Conservation (phyloP, 1,140 invertebrate genomes). For the Lysiphlebus fabarum region DNA sequence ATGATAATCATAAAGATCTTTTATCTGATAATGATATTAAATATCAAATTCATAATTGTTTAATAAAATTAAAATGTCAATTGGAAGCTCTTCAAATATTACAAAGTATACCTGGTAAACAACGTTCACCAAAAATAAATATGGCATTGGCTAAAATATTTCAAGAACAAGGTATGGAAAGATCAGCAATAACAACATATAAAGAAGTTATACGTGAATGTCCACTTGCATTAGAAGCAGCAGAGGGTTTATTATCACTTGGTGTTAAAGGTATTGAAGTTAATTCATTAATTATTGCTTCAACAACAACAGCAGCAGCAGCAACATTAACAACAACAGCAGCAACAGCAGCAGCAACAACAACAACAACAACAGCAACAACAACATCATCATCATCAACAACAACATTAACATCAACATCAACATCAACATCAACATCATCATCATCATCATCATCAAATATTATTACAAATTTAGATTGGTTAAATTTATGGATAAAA, state of each 20-base stretch:
- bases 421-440: too few species aligned
- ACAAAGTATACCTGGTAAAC: constrained; percentile 68
- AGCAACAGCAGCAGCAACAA: too few species aligned
- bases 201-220: constrained; percentile 76
- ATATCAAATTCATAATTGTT: constrained; percentile 71
- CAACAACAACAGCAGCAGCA: too few species aligned
- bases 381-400: too few species aligned
- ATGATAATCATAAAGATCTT: constrained; percentile 54
- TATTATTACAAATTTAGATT: constrained; percentile 55
- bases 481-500: constrained; percentile 70
- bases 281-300: constrained; percentile 63
- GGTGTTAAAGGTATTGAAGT: constrained; percentile 72
- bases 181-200: constrained; percentile 68
- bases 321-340: too few species aligned
- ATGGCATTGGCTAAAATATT: constrained; percentile 72
- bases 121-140: constrained; percentile 65
- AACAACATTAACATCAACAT: too few species aligned
- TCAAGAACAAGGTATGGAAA: constrained; percentile 67
- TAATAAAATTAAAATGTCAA: constrained; percentile 63
- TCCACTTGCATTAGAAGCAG: constrained; percentile 70
- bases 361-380: too few species aligned
- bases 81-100: constrained; percentile 64
- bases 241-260: constrained; percentile 64
- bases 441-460: too few species aligned
- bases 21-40: constrained; percentile 68